Conservation (phyloP, 2,888 invertebrate species). For the Copidosoma aretas region DNA sequence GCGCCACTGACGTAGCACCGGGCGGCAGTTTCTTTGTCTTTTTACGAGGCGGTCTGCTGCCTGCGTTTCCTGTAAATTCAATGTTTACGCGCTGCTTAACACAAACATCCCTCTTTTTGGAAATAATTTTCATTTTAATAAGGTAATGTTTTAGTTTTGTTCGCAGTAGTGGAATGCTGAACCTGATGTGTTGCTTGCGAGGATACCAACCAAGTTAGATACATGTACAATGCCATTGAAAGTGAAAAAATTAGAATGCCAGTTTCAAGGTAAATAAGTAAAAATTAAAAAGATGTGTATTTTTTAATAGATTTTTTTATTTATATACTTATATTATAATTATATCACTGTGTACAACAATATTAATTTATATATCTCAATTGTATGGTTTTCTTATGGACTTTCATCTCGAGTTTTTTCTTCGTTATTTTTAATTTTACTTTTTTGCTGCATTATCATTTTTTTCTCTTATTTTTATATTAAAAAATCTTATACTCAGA, state of each 20-base stretch:
- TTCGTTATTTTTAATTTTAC: constrained; percentile 33
- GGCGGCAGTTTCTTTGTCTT: constrained; percentile 65
- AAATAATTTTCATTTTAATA: background rate
- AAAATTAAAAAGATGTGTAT: constrained; percentile 45
- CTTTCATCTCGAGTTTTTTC: constrained; percentile 54
- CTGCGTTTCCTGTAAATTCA: constrained; percentile 57
- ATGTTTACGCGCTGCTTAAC: constrained; percentile 43
- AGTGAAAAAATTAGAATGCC: background rate
- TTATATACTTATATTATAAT: constrained; percentile 64
- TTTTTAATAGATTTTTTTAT: constrained; percentile 62
- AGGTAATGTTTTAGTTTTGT: background rate
- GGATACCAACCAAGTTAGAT: constrained; percentile 56
- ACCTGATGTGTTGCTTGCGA: constrained; percentile 46
- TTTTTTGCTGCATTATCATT: constrained; percentile 34
- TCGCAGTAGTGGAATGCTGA: constrained; percentile 53
- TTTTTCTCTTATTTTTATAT: constrained; percentile 50
- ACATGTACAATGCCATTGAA: constrained; percentile 27
- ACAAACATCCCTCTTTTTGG: constrained; percentile 9
- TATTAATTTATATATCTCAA: constrained; percentile 62
- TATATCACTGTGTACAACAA: constrained; percentile 64
- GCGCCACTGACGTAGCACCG: constrained; percentile 42
- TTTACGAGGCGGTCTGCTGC: constrained; percentile 65
- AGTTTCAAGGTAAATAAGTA: background rate
- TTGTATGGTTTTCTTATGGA: constrained; percentile 57
- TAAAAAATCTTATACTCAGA: constrained; percentile 60